phyloP scores from a whole-genome alignment of 2,797 vertebrate species.

The Pseudochaenichthys georgianus region DNA sequence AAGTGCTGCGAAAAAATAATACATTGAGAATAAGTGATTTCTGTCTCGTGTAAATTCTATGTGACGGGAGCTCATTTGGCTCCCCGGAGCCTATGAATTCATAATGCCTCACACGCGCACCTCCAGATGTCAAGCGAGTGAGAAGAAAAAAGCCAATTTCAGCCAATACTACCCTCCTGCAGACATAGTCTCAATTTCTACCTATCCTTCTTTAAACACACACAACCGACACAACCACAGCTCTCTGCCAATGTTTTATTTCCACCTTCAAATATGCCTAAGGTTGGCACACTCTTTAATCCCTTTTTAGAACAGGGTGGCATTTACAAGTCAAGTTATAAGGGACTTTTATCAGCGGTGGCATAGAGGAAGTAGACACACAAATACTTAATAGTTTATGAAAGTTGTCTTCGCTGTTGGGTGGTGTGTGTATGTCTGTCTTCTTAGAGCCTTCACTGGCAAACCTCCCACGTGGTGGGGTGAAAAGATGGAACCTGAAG shows the following conservation, averaged over 20 bases:
- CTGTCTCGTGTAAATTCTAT: constrained; percentile 72
- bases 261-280: constrained; percentile 31
- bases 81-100: constrained; percentile 77
- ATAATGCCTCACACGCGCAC: constrained; percentile 63
- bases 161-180: constrained; percentile 51
- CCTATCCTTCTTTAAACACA: constrained; percentile 32
- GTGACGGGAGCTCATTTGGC: constrained; percentile 74
- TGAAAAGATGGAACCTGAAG: constrained; percentile 55
- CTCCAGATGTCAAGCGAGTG: constrained; percentile 58
- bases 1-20: constrained; percentile 67
- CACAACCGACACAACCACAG: constrained; percentile 20
- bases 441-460: constrained; percentile 29
- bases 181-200: constrained; percentile 53
- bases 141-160: constrained; percentile 70
- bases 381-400: constrained; percentile 53
- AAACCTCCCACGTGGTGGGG: constrained; percentile 12
- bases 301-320: constrained; percentile 51
- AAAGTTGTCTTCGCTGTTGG: constrained; percentile 64
- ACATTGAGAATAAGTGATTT: constrained; percentile 75
- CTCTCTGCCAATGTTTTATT: constrained; percentile 53
- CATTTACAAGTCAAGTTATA: constrained; percentile 58
- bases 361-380: constrained; percentile 43
- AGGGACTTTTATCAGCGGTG: constrained; percentile 58
- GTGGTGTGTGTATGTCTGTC: constrained; percentile 40
- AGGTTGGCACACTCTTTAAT: constrained; percentile 60